A percentile compares a stretch with the other conserved stretches of the same genome.
Conservation (phyloP, 2,113 vertebrate genomes). For the Psittacus erithacus region DNA sequence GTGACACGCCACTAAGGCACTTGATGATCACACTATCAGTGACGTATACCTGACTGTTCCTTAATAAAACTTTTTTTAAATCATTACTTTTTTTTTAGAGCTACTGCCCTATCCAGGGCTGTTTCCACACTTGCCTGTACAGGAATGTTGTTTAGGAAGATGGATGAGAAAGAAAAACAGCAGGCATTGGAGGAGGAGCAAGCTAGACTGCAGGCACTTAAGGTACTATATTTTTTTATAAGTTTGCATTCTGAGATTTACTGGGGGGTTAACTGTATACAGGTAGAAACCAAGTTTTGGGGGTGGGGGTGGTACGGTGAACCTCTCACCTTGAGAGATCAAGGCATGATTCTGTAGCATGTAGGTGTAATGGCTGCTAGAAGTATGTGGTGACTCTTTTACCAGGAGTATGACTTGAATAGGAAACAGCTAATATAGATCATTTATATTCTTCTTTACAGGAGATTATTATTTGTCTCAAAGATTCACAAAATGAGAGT, state of each 20-base stretch:
- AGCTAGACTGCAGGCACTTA: constrained; percentile 87
- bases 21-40: background rate
- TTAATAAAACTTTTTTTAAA: background rate
- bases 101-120: constrained; percentile 87
- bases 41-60: background rate
- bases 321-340: background rate
- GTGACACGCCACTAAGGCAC: background rate
- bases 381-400: background rate
- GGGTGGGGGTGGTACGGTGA: background rate
- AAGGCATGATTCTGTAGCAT: background rate
- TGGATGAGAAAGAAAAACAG: constrained; percentile 90
- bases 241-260: background rate
- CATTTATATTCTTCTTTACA: background rate
- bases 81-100: constrained; percentile 67
- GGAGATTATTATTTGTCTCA: background rate
- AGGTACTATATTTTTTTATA: constrained; percentile 72
- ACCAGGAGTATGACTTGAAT: background rate
- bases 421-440: background rate
- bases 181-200: constrained; percentile 91
- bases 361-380: background rate
- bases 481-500: background rate
- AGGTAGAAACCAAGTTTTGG: background rate
- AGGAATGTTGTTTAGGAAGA: constrained; percentile 86
- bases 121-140: constrained; percentile 88
- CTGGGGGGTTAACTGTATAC: background rate